A percentile compares a stretch with the other conserved stretches of the same genome.
These are phyloP conservation scores for Platorchestia sp. DNA, from an alignment of 1,140 invertebrate genomes.

Conservation along the genomic window DNA sequence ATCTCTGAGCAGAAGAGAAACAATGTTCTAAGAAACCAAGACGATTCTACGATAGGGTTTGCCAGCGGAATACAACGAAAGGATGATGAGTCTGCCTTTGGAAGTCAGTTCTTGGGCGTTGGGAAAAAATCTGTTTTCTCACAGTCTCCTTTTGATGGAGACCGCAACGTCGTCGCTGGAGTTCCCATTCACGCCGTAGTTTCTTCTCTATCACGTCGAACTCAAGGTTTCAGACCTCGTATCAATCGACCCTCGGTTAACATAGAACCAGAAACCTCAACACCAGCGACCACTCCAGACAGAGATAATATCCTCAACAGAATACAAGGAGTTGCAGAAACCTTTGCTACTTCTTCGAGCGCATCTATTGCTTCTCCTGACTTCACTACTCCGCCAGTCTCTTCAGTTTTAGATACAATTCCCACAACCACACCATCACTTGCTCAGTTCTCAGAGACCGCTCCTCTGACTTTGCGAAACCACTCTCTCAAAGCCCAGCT, in stretches of 20 bases:
- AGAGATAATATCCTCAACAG: not conserved
- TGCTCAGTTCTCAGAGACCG: not conserved
- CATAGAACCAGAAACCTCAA: not conserved
- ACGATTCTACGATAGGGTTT: not conserved
- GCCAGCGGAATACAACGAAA: not conserved
- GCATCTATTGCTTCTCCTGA: not conserved
- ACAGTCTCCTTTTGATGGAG: not conserved
- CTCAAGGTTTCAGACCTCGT: slow-evolving; percentile 31
- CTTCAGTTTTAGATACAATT: not conserved
- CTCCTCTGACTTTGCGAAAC: not conserved
- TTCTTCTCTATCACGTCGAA: not conserved
- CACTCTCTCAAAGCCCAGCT: not conserved
- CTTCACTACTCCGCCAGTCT: not conserved
- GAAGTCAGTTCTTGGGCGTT: slow-evolving; percentile 31
- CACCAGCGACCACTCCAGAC: not conserved
- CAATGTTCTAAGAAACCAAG: not conserved
- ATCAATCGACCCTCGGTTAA: not conserved
- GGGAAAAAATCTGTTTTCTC: not conserved
- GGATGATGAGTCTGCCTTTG: not conserved
- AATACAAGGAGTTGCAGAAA: not conserved
- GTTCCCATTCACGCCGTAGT: not conserved
- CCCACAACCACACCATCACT: not conserved
- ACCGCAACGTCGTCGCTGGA: not conserved
- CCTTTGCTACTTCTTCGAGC: not conserved
- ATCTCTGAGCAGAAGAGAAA: not conserved